Conservation (phyloP, 2,797 vertebrate genomes). For the Pteronotus mesoamericanus region DNA sequence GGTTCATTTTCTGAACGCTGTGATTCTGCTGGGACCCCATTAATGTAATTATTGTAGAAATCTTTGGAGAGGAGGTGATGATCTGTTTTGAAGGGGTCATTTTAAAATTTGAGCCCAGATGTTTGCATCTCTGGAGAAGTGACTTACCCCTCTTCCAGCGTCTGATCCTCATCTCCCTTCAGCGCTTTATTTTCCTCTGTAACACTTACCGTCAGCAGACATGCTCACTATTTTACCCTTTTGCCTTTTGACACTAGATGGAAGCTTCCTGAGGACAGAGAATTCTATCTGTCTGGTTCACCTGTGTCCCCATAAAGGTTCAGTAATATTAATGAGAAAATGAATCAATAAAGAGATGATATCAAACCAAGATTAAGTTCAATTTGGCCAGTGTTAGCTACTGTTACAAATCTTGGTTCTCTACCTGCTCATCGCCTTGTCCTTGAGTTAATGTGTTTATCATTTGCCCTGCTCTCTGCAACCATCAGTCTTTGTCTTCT, state of each 20-base stretch:
- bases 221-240: neutral
- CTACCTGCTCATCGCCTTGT: neutral
- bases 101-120: neutral
- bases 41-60: neutral
- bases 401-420: neutral
- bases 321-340: neutral
- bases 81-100: neutral
- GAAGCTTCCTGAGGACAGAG: neutral
- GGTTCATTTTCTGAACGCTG: neutral
- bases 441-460: neutral
- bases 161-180: neutral
- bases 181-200: neutral
- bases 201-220: neutral
- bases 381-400: neutral
- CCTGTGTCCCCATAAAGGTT: neutral
- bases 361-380: neutral
- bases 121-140: neutral
- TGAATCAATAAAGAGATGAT: neutral
- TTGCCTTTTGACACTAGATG: neutral
- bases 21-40: neutral
- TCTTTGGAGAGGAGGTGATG: neutral
- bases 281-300: neutral
- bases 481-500: neutral
- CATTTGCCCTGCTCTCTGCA: neutral
- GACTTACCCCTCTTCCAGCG: neutral